Percentiles rank a stretch among this genome's conserved stretches.
phyloP scores from a whole-genome alignment of 2,113 vertebrate genomes.

The Sapayoa aenigma region DNA sequence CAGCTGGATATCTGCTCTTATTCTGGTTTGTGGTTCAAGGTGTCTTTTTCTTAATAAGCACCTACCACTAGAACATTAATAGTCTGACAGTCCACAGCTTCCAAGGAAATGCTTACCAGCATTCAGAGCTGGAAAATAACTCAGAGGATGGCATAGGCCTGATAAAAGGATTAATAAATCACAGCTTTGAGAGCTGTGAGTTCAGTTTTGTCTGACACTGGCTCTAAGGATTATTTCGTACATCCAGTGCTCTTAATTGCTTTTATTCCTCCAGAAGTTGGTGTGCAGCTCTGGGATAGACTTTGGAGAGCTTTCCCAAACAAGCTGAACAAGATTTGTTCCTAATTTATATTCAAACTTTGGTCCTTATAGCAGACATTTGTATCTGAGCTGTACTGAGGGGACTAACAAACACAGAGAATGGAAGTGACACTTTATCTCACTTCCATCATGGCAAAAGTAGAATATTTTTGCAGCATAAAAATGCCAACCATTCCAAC shows the following conservation, averaged over 20 bases:
- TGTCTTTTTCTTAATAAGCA: not conserved
- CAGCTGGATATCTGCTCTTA: not conserved
- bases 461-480: not conserved
- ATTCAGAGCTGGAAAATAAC: not conserved
- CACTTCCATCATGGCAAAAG: not conserved
- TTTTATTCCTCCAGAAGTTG: not conserved
- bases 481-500: not conserved
- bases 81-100: slow-evolving; percentile 6
- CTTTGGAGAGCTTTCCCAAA: not conserved
- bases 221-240: slow-evolving; percentile 12
- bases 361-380: not conserved
- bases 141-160: not conserved
- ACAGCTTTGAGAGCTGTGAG: not conserved
- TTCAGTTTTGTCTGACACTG: slow-evolving; percentile 1
- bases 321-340: not conserved
- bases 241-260: not conserved
- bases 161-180: slow-evolving; percentile 58
- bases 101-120: slow-evolving; percentile 5
- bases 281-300: not conserved
- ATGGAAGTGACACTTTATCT: not conserved
- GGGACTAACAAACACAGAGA: not conserved
- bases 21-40: not conserved
- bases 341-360: not conserved
- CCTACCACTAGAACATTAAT: not conserved
- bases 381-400: not conserved